These are phyloP conservation scores for Thryonomys swinderianus DNA, from an alignment of 2,113 vertebrate genomes.

Conservation along the genomic window DNA sequence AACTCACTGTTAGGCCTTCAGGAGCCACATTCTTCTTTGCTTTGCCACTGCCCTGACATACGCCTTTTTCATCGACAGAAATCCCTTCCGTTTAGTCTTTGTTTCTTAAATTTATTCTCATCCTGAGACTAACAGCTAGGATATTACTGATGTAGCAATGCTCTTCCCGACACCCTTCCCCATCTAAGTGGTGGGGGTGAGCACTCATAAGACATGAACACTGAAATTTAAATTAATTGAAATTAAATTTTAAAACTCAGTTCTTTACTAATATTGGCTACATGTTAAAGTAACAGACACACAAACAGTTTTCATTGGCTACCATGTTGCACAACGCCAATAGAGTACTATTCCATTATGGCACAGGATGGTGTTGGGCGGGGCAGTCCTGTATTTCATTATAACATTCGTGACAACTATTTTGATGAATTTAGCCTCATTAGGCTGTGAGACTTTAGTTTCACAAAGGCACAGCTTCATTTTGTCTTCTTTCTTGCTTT, in stretches of 20 bases:
- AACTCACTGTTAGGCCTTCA: no score
- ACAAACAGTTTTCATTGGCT: no score
- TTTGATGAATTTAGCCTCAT: not conserved
- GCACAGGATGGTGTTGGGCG: not conserved
- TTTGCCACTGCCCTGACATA: rapidly evolving
- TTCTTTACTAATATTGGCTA: not conserved
- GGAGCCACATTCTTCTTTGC: no score
- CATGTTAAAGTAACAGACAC: not conserved
- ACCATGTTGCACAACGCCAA: not conserved
- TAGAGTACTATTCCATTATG: rapidly evolving
- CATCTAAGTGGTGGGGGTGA: not conserved
- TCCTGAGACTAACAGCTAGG: not conserved
- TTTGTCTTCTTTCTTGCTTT: not conserved
- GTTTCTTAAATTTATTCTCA: not conserved
- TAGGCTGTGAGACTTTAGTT: not conserved
- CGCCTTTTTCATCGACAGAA: not conserved
- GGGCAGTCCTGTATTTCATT: not conserved
- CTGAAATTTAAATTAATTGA: not conserved
- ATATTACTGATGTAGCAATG: not conserved
- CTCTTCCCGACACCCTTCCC: no score
- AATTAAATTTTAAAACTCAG: not conserved
- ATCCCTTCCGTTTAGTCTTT: not conserved
- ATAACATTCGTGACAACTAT: not conserved
- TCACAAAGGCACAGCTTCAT: not conserved
- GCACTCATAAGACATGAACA: not conserved